Conservation (phyloP, 2,888 invertebrate species). For the Lamellibrachia columna region DNA sequence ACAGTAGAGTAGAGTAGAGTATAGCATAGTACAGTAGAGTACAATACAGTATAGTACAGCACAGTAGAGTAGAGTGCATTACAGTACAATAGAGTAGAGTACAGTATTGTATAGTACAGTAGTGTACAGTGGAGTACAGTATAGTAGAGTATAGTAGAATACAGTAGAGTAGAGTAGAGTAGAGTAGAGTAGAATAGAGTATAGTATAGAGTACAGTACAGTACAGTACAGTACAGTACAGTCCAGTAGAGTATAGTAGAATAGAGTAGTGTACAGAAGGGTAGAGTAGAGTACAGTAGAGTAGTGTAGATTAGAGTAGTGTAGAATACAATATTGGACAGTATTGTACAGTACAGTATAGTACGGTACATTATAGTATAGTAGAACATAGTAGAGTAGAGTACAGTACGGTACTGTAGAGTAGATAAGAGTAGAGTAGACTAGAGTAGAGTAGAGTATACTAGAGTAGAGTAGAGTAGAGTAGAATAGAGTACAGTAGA, state of each 20-base stretch:
- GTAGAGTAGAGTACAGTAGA: constrained; percentile 32
- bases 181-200: constrained; percentile 31
- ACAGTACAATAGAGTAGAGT: constrained; percentile 37
- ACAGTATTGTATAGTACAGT: constrained; percentile 38
- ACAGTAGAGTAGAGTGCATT: constrained; percentile 31
- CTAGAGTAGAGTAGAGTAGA: too few relatives aligned
- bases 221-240: constrained; percentile 24
- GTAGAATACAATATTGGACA: constrained; percentile 23
- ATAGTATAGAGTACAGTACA: constrained; percentile 34
- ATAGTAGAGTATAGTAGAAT: too few relatives aligned
- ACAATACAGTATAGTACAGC: constrained; percentile 27
- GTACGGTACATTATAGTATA: constrained; percentile 36
- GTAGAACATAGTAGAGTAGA: constrained; percentile 35
- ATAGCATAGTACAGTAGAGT: constrained; percentile 19
- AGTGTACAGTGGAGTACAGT: constrained; percentile 38
- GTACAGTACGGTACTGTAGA: constrained; percentile 35
- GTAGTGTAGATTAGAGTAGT: constrained; percentile 32
- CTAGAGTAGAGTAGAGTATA: too few relatives aligned
- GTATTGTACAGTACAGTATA: constrained; percentile 24
- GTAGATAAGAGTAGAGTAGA: too few relatives aligned
- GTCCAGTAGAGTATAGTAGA: not conserved
- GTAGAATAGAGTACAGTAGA: too few relatives aligned
- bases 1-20: constrained; percentile 26
- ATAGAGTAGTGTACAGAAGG: constrained; percentile 31
- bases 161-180: constrained; percentile 37